Conservation (phyloP, 2,888 invertebrate species). For the Caenorhabditis sp. region DNA sequence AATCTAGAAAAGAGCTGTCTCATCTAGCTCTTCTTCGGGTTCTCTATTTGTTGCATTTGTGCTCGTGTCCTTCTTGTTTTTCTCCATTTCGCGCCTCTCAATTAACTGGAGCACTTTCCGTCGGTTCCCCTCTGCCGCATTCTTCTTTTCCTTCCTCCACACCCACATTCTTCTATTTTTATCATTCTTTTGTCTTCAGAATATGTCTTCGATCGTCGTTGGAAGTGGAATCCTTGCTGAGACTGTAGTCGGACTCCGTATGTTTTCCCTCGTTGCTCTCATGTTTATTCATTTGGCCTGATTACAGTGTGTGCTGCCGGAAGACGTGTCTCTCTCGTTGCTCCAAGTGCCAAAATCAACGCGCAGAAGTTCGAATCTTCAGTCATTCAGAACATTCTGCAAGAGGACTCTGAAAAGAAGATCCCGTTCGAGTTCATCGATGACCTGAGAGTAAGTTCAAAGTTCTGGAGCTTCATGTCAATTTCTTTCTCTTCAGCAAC, state of each 20-base stretch:
- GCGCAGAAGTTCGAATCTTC: slow-evolving; percentile 57
- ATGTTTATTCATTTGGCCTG: neutral
- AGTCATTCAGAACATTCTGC: slow-evolving; percentile 56
- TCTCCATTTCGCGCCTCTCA: slow-evolving; percentile 28
- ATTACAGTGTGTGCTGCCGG: slow-evolving; percentile 62
- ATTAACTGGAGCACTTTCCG: slow-evolving; percentile 22
- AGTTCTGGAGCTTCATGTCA: neutral
- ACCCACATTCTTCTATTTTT: slow-evolving; percentile 2
- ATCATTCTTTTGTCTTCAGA: slow-evolving; percentile 20
- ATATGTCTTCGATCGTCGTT: slow-evolving; percentile 64
- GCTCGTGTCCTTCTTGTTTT: slow-evolving; percentile 41
- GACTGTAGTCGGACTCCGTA: slow-evolving; percentile 59
- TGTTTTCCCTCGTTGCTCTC: slow-evolving; percentile 5
- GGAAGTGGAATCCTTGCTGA: slow-evolving; percentile 63
- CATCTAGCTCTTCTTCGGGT: slow-evolving; percentile 8
- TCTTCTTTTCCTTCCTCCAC: neutral
- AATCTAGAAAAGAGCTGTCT: neutral
- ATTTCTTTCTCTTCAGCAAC: slow-evolving; percentile 36
- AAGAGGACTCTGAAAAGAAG: slow-evolving; percentile 64
- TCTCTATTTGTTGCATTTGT: slow-evolving; percentile 24
- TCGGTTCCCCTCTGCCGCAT: slow-evolving; percentile 43
- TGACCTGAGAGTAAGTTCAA: slow-evolving; percentile 37
- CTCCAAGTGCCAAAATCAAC: slow-evolving; percentile 61
- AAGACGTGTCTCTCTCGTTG: slow-evolving; percentile 55
- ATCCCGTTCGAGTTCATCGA: slow-evolving; percentile 64